These are phyloP conservation scores for Habropoda laboriosa DNA, from an alignment of 1,140 invertebrate genomes.

Conservation along the genomic window DNA sequence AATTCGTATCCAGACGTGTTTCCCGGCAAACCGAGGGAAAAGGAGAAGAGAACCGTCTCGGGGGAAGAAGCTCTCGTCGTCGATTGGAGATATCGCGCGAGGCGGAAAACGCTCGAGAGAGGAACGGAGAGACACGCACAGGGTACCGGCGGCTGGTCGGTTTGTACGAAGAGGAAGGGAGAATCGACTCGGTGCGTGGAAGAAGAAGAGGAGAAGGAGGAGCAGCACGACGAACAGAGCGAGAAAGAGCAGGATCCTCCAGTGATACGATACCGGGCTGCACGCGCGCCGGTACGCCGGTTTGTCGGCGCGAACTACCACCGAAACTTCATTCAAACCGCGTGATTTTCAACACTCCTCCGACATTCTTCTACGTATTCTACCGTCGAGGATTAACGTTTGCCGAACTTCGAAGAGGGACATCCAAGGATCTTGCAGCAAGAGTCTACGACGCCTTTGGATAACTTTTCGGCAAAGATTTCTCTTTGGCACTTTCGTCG, in stretches of 20 bases:
- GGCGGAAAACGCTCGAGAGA: conserved; percentile 39
- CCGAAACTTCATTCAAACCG: conserved; percentile 25
- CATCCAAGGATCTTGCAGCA: too few relatives aligned
- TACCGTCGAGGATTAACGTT: not conserved
- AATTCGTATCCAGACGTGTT: not conserved
- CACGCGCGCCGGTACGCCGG: conserved; percentile 61
- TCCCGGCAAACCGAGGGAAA: not conserved
- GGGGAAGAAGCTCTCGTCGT: not conserved
- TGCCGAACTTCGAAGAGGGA: too few relatives aligned
- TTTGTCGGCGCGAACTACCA: conserved; percentile 53
- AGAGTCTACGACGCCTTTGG: too few relatives aligned
- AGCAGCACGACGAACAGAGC: conserved; percentile 43
- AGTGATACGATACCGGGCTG: conserved; percentile 62
- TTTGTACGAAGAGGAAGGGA: conserved; percentile 37
- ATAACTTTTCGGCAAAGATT: conserved; percentile 5
- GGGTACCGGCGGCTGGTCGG: conserved; percentile 9
- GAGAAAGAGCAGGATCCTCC: conserved; percentile 57
- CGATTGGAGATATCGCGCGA: too few relatives aligned
- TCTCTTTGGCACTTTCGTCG: conserved; percentile 16
- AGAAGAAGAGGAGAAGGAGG: conserved; percentile 46
- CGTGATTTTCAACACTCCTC: conserved; percentile 11
- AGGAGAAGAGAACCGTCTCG: too few relatives aligned
- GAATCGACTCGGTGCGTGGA: conserved; percentile 12
- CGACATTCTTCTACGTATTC: too few relatives aligned
- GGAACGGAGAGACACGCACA: conserved; percentile 37